These are phyloP conservation scores for Porites australiensis DNA, from an alignment of 64 coral and sea anemone genomes.

Conservation along the genomic window DNA sequence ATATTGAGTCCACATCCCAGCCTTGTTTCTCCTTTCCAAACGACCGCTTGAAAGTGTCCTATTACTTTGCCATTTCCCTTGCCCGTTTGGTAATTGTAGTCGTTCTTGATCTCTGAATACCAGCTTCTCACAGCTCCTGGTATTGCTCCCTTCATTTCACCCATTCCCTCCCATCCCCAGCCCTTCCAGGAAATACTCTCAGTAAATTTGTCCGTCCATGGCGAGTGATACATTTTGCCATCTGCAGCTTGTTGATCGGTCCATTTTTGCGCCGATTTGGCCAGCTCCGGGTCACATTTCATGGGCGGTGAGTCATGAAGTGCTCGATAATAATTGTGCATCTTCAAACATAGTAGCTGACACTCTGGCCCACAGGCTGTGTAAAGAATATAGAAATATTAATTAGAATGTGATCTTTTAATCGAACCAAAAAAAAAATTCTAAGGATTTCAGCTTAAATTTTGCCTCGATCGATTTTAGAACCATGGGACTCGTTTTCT, in stretches of 20 bases:
- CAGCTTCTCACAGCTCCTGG: conserved; percentile 82
- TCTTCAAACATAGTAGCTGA: conserved; percentile 76
- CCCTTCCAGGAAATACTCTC: conserved; percentile 89
- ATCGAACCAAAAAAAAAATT: no score
- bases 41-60: conserved; percentile 77
- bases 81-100: conserved; percentile 50
- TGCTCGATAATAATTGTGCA: conserved; percentile 82
- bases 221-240: conserved; percentile 37
- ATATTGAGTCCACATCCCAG: conserved; percentile 78
- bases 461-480: no score
- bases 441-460: no score
- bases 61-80: conserved; percentile 32
- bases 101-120: conserved; percentile 94
- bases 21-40: conserved; percentile 63
- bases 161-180: conserved; percentile 63
- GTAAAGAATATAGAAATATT: not conserved
- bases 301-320: conserved; percentile 71
- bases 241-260: conserved; percentile 39
- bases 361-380: conserved; percentile 74
- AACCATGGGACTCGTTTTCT: no score
- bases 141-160: conserved; percentile 68
- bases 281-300: conserved; percentile 66
- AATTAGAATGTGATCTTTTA: no score
- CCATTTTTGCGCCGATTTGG: conserved; percentile 83
- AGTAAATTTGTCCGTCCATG: conserved; percentile 24